A percentile compares a stretch with the other conserved stretches of the same genome.
Evolutionary conservation across 2,113 vertebrate species (phyloP).

Genomic region (Grus americana): DNA sequence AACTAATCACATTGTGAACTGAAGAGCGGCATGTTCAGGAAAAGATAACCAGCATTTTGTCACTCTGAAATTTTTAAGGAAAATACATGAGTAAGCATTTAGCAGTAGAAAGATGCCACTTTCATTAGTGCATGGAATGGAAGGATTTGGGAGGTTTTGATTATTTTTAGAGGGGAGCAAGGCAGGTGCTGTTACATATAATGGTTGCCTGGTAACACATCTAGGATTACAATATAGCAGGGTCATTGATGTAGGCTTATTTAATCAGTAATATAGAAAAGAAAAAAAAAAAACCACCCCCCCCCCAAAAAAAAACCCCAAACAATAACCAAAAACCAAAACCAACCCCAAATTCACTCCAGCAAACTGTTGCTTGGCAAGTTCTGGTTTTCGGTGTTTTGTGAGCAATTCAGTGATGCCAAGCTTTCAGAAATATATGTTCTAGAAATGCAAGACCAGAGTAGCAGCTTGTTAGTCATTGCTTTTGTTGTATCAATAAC

Average conservation of each 20-base stretch:
- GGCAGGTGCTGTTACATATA: background rate
- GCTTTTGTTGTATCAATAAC: slow-evolving; percentile 9
- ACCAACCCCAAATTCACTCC: background rate
- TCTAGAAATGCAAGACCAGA: background rate
- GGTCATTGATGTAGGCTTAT: slow-evolving; percentile 5
- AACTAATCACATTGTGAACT: background rate
- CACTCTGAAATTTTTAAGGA: background rate
- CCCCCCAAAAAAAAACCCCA: background rate
- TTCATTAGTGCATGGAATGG: background rate
- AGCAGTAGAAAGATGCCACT: background rate
- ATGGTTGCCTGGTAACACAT: slow-evolving; percentile 40
- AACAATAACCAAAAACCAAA: background rate
- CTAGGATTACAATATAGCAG: background rate
- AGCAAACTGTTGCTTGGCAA: background rate
- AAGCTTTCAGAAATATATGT: background rate
- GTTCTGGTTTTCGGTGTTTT: background rate
- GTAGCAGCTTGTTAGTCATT: slow-evolving; percentile 9
- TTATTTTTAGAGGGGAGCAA: slow-evolving; percentile 22
- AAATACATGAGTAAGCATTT: slow-evolving; percentile 3
- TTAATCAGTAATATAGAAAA: background rate
- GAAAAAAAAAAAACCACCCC: background rate
- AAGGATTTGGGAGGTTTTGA: background rate
- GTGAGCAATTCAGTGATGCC: background rate
- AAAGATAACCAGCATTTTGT: background rate
- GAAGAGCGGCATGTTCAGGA: background rate